Conservation (phyloP, 2,113 vertebrate genomes). For the Chloroceryle aenea region DNA sequence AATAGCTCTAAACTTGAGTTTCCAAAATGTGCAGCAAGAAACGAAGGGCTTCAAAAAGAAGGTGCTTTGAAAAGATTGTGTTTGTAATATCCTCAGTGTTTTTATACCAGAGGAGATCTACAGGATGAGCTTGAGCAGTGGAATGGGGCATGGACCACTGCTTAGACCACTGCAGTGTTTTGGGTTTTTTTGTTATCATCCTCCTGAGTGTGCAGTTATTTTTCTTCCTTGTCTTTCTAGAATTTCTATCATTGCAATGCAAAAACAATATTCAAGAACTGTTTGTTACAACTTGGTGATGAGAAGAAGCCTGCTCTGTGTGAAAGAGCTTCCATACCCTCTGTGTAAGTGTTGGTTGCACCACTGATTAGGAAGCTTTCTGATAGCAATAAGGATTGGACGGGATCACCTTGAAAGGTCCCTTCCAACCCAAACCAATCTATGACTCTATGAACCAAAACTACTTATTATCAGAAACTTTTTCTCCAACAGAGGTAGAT, state of each 20-base stretch:
- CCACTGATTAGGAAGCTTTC: not conserved
- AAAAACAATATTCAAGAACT: not conserved
- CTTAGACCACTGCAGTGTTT: accelerated
- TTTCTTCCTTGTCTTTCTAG: not conserved
- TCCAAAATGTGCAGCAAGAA: not conserved
- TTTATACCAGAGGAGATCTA: not conserved
- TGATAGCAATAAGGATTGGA: not conserved
- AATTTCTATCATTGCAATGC: not conserved
- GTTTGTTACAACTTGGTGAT: not conserved
- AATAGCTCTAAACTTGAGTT: not conserved
- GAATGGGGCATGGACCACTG: not conserved
- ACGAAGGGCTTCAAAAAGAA: not conserved
- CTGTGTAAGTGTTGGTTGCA: not conserved
- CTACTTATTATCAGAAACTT: not conserved
- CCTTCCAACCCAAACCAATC: not conserved
- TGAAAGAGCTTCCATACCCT: not conserved
- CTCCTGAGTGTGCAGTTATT: not conserved
- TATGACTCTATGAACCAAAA: not conserved
- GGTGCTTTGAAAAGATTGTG: not conserved
- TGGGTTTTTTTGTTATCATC: accelerated
- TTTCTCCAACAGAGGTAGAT: not conserved
- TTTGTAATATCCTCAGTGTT: not conserved
- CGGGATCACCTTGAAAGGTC: not conserved
- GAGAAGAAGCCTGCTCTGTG: not conserved
- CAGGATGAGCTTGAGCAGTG: not conserved